These are phyloP conservation scores for Eonycteris spelaea DNA, from an alignment of 2,113 vertebrate species.

Conservation along the genomic window DNA sequence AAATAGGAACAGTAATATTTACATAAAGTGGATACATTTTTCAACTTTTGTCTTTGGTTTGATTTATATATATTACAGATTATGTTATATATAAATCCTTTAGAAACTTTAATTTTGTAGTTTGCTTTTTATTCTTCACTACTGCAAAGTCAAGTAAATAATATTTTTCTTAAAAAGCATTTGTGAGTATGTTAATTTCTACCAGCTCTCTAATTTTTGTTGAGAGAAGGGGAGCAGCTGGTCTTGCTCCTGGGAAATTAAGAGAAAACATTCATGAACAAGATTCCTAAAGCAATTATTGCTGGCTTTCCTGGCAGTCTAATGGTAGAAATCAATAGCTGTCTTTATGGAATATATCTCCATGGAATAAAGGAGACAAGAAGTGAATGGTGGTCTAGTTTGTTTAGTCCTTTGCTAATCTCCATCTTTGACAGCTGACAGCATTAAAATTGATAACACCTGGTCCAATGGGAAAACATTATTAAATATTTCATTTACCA, in stretches of 20 bases:
- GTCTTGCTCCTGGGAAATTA: slow-evolving; percentile 64
- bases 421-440: background rate
- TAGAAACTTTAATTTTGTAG: background rate
- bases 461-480: background rate
- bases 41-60: background rate
- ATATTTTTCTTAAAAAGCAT: slow-evolving; percentile 29
- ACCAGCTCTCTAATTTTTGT: slow-evolving; percentile 39
- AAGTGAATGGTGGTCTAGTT: background rate
- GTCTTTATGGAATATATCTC: slow-evolving; percentile 51
- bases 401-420: background rate
- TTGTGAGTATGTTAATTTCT: slow-evolving; percentile 59
- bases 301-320: slow-evolving; percentile 33
- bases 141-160: slow-evolving; percentile 32
- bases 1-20: background rate
- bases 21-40: background rate
- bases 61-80: background rate
- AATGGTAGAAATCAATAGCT: slow-evolving; percentile 70
- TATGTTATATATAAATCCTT: background rate
- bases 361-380: slow-evolving; percentile 30
- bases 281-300: slow-evolving; percentile 65
- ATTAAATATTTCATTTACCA: background rate
- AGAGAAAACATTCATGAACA: slow-evolving; percentile 59
- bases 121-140: background rate
- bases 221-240: slow-evolving; percentile 48
- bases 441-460: background rate